A percentile compares a stretch with the other conserved stretches of the same genome.
phyloP scores from a whole-genome alignment of 2,888 invertebrate species.

The Nomada fucata region DNA sequence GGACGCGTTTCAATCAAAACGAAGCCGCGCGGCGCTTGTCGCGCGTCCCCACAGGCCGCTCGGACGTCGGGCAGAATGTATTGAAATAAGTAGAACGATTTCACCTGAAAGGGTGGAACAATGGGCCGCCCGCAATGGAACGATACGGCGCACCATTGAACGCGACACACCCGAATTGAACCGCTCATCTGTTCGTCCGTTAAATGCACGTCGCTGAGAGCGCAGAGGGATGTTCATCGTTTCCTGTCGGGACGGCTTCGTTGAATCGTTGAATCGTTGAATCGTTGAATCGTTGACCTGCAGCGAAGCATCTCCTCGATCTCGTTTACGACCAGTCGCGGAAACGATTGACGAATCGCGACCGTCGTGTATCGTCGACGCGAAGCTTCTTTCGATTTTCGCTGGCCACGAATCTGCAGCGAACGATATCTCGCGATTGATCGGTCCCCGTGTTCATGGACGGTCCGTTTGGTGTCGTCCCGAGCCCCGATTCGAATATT shows the following conservation, averaged over 20 bases:
- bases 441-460: background rate
- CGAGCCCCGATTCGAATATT: too few species aligned
- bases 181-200: too few species aligned
- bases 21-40: too few species aligned
- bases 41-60: too few species aligned
- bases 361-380: constrained; percentile 49
- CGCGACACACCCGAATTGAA: too few species aligned
- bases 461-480: background rate
- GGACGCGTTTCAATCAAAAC: too few species aligned
- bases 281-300: constrained; percentile 40
- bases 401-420: constrained; percentile 39
- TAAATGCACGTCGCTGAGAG: too few species aligned
- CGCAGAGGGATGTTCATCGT: background rate
- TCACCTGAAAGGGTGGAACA: too few species aligned
- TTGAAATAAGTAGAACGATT: too few species aligned
- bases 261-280: constrained; percentile 38
- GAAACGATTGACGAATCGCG: constrained; percentile 50
- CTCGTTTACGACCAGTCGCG: constrained; percentile 51
- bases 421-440: background rate
- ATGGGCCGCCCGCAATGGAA: too few species aligned
- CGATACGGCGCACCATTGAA: too few species aligned
- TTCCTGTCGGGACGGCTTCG: background rate
- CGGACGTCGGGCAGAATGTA: too few species aligned
- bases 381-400: constrained; percentile 46
- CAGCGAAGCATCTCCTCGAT: constrained; percentile 51